Percentiles rank a stretch among this genome's conserved stretches.
These are phyloP conservation scores for Alauda arvensis DNA, from an alignment of 2,797 vertebrate genomes.

Conservation along the genomic window DNA sequence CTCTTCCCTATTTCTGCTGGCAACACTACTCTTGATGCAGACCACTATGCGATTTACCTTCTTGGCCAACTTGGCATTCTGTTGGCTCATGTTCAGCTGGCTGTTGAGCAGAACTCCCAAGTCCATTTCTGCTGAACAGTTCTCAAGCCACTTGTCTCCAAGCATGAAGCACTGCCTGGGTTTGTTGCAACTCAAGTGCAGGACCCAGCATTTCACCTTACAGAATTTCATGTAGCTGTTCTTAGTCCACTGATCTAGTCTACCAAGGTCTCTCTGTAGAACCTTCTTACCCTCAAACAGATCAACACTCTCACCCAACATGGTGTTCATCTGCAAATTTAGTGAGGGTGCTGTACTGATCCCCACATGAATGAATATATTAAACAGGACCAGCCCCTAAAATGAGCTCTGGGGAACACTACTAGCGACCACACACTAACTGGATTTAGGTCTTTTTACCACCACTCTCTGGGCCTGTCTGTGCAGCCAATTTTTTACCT, in stretches of 20 bases:
- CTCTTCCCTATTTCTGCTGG: neutral
- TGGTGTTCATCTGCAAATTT: neutral
- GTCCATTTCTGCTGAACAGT: neutral
- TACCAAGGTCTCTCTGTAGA: neutral
- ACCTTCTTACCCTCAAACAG: neutral
- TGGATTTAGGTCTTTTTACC: neutral
- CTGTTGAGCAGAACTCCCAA: no score
- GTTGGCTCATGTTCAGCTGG: neutral
- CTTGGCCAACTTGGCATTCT: neutral
- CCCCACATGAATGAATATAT: neutral
- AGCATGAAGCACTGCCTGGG: neutral
- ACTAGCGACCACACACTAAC: rapidly evolving
- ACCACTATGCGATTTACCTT: neutral
- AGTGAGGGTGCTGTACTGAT: neutral
- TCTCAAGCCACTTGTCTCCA: neutral
- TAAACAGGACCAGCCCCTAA: neutral
- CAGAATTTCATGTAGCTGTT: neutral
- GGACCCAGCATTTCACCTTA: neutral
- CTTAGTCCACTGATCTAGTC: neutral
- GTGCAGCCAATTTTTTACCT: neutral
- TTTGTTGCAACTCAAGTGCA: neutral
- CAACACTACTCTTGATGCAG: neutral
- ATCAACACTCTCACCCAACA: neutral
- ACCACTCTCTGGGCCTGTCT: neutral
- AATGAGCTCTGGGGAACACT: neutral